Evolutionary conservation across 37 sponge, comb jelly and placozoan species (phyloP).

Genomic region (Chondrilla cf. caribensis): DNA sequence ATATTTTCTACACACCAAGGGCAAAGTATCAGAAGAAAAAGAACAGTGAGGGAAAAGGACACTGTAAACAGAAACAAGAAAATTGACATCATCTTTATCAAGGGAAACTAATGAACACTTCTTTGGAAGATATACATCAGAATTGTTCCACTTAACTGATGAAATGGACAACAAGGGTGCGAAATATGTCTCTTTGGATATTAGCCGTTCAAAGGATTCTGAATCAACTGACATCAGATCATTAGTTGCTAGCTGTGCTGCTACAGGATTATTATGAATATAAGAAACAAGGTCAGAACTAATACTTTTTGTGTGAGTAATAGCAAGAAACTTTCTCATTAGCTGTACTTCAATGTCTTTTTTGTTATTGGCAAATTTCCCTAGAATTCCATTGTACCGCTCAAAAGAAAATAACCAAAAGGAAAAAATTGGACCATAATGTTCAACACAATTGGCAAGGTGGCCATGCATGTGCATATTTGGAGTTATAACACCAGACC

Average conservation of each 20-base stretch:
- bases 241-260: background rate
- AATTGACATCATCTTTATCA: background rate
- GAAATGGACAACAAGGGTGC: background rate
- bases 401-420: constrained; percentile 27
- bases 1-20: background rate
- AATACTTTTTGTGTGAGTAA: background rate
- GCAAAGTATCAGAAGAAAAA: background rate
- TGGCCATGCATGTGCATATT: constrained; percentile 29
- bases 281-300: no score
- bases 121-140: constrained; percentile 8
- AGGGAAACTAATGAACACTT: background rate
- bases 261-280: background rate
- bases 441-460: background rate
- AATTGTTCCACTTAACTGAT: background rate
- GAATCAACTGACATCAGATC: background rate
- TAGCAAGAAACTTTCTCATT: constrained; percentile 5
- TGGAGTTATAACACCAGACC: background rate
- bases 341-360: constrained; percentile 9
- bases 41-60: background rate
- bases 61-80: background rate
- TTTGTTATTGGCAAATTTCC: background rate
- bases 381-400: constrained; percentile 12
- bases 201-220: background rate
- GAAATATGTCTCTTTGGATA: background rate
- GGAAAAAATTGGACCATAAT: background rate